phyloP scores from a whole-genome alignment of 2,797 vertebrate genomes.

The Syngnathus rostellatus region DNA sequence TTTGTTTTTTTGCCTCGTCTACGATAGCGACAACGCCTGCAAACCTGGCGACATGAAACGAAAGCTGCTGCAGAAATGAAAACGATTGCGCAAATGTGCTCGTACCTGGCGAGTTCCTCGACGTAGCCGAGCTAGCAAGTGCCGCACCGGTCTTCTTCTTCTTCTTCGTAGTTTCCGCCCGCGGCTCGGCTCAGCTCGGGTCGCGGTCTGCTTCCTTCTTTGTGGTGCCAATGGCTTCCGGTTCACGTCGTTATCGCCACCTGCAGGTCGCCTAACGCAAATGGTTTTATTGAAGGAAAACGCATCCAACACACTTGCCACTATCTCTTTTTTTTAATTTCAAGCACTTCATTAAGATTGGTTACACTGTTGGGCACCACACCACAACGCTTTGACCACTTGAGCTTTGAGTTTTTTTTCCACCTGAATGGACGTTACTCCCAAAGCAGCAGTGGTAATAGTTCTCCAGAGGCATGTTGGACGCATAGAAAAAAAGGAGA shows the following conservation, averaged over 20 bases:
- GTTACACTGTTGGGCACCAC: neutral
- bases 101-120: slow-evolving; percentile 40
- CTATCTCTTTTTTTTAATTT: neutral
- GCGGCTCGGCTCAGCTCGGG: neutral
- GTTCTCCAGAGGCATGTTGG: neutral
- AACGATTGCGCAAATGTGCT: neutral
- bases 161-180: slow-evolving; percentile 17
- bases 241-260: neutral
- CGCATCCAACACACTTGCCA: too few species aligned
- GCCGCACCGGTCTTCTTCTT: slow-evolving; percentile 8
- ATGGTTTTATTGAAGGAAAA: neutral
- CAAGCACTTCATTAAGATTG: neutral
- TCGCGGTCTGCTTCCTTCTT: neutral
- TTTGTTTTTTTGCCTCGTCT: neutral
- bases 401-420: neutral
- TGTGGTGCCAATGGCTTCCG: neutral
- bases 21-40: neutral
- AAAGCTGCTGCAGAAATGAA: neutral
- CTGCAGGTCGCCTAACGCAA: slow-evolving; percentile 3
- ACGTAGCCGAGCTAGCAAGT: slow-evolving; percentile 29
- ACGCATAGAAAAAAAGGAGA: neutral
- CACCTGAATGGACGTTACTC: neutral
- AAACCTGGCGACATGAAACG: neutral
- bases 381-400: neutral
- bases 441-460: neutral